phyloP scores from a whole-genome alignment of 2,888 invertebrate species.

The Tenthredo livida region DNA sequence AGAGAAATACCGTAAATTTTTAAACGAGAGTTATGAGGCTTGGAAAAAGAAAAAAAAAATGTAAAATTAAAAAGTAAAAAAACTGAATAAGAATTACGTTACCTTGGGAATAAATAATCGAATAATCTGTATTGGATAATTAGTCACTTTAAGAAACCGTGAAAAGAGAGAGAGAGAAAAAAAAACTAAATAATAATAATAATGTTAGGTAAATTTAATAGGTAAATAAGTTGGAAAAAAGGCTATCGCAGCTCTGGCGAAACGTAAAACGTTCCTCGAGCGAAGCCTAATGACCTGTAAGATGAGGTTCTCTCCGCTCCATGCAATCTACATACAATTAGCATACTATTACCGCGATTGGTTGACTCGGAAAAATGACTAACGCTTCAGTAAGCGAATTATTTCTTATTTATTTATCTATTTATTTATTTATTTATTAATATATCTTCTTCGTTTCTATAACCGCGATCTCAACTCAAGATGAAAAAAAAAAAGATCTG shows the following conservation, averaged over 20 bases:
- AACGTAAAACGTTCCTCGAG: conserved; percentile 55
- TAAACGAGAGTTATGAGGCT: neutral
- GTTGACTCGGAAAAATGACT: conserved; percentile 36
- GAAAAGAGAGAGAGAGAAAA: neutral
- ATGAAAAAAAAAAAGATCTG: neutral
- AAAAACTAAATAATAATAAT: neutral
- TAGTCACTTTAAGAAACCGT: neutral
- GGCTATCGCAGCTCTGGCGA: conserved; percentile 14
- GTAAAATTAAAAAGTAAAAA: neutral
- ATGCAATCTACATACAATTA: conserved; percentile 77
- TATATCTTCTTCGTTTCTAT: neutral
- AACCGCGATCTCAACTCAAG: neutral
- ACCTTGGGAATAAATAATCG: neutral
- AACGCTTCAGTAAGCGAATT: conserved; percentile 33
- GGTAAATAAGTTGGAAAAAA: conserved; percentile 43
- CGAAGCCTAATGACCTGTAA: conserved; percentile 72
- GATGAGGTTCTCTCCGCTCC: conserved; percentile 73
- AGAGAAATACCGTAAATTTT: neutral
- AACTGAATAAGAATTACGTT: neutral
- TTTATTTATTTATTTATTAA: conserved; percentile 5
- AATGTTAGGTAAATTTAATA: conserved; percentile 37
- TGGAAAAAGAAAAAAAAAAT: neutral
- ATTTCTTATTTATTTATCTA: conserved; percentile 36
- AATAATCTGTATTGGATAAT: conserved; percentile 15
- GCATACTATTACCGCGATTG: conserved; percentile 75